Evolutionary conservation across 2,113 vertebrate genomes (phyloP), one percentile per base, ranked within the genome.

Genomic region (Seriola quinqueradiata): DNA sequence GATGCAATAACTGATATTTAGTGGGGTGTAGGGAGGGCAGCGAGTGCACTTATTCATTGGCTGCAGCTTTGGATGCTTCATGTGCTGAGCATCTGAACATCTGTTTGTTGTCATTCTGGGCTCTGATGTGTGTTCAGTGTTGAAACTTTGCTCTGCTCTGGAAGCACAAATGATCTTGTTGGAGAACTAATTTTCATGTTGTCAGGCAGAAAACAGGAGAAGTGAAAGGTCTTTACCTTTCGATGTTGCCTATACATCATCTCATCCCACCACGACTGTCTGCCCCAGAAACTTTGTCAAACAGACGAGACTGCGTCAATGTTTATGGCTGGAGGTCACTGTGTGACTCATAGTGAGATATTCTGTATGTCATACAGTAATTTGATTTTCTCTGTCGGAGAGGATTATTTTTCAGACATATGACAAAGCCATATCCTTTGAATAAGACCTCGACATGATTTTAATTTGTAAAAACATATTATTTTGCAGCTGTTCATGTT

Each of bases 401-500:
- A 28, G 21, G 32, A 44, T 57, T 61, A 2, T 28, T 55, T 11
- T 28, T 50, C 28, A 36, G 50, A 8, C 61, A 32, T 11, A 8
- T 19, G 48, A 21, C 48, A 10, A 8, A 14, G 19, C 0, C 19
- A n/a, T 7, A 5, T 17, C 17, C 8, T 11, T 9, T 9, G 13
- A 59, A 75, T 0, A 64, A 70, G 10, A 84, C 9, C n/a, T 55
- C 40, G 54, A 58, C 50, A 19, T 52, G 42, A 54, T 71, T 50
- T 70, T 14, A 50, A 13, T 52, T 21, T 0, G 21, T 0, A 2
- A 48, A 32, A 42, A 28, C 25, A n/a, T 28, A 28, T 21, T 0
- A 17, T 36, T 42, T 25, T 25, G 25, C 74, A 81, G 68, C 63
- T 50, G 68, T 50, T 71, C 34, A n/a, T 36, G 50, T 69, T 69